Conservation (phyloP, 2,888 invertebrate species). For the Rhingia campestris region DNA sequence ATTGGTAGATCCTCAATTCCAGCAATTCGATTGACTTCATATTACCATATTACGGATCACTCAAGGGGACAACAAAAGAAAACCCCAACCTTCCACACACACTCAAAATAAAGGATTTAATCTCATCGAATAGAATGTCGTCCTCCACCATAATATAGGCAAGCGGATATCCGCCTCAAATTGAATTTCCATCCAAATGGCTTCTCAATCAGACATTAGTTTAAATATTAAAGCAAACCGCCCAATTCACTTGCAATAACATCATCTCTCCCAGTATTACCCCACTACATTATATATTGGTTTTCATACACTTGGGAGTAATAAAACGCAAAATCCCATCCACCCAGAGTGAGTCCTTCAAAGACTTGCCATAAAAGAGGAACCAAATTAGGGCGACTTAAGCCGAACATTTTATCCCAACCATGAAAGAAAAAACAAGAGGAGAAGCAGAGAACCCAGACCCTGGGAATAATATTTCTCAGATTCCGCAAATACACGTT, state of each 20-base stretch:
- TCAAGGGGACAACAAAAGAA: background rate
- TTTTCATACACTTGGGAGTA: conserved; percentile 40
- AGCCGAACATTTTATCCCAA: conserved; percentile 13
- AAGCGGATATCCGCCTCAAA: conserved; percentile 23
- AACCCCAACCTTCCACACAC: background rate
- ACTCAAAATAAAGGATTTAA: conserved; percentile 52
- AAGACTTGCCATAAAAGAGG: background rate
- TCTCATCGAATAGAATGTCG: conserved; percentile 25
- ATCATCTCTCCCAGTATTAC: conserved; percentile 61
- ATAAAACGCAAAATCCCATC: conserved; percentile 34
- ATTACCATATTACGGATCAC: conserved; percentile 42
- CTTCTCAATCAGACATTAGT: conserved; percentile 61
- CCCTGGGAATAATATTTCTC: conserved; percentile 36
- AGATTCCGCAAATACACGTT: background rate
- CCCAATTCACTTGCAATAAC: conserved; percentile 43
- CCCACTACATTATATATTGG: conserved; percentile 47
- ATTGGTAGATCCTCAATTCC: conserved; percentile 3
- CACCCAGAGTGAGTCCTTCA: background rate
- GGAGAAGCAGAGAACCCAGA: conserved; percentile 13
- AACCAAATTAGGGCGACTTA: conserved; percentile 52
- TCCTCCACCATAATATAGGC: background rate
- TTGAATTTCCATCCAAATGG: conserved; percentile 69
- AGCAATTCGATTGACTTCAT: conserved; percentile 50
- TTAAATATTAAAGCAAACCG: conserved; percentile 61
- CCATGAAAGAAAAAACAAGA: conserved; percentile 1